Evolutionary conservation across 2,797 vertebrate species (phyloP).

Genomic region (Pseudocheirus occidentalis): DNA sequence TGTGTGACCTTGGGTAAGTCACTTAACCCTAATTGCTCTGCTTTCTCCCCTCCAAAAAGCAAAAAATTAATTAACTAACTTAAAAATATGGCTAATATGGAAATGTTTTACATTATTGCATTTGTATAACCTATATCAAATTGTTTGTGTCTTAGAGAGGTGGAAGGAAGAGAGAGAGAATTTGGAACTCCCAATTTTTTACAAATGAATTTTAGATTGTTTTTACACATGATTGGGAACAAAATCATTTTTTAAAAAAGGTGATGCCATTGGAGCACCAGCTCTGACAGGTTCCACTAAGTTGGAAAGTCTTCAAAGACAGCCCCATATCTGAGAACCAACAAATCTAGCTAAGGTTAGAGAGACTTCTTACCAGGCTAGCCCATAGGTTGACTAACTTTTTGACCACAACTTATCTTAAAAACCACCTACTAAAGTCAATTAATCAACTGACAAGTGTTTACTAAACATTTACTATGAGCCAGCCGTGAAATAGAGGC

Average conservation of each 20-base stretch:
- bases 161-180: not conserved
- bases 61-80: not conserved
- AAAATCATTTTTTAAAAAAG: not conserved
- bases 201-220: not conserved
- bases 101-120: not conserved
- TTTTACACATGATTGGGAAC: not conserved
- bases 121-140: not conserved
- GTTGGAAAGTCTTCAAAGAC: not conserved
- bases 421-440: not conserved
- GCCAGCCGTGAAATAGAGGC: not conserved
- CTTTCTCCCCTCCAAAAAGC: too few species aligned
- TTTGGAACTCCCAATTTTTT: not conserved
- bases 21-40: too few species aligned
- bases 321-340: not conserved
- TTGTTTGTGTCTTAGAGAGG: not conserved
- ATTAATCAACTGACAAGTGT: not conserved
- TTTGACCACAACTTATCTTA: not conserved
- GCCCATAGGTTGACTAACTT: not conserved
- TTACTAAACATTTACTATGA: not conserved
- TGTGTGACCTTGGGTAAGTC: too few species aligned
- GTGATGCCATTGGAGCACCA: not conserved
- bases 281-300: not conserved
- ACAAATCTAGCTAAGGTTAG: not conserved
- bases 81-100: not conserved
- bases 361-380: not conserved